phyloP scores from a whole-genome alignment of 1,140 invertebrate genomes.

The Phenacoccus solenopsis region DNA sequence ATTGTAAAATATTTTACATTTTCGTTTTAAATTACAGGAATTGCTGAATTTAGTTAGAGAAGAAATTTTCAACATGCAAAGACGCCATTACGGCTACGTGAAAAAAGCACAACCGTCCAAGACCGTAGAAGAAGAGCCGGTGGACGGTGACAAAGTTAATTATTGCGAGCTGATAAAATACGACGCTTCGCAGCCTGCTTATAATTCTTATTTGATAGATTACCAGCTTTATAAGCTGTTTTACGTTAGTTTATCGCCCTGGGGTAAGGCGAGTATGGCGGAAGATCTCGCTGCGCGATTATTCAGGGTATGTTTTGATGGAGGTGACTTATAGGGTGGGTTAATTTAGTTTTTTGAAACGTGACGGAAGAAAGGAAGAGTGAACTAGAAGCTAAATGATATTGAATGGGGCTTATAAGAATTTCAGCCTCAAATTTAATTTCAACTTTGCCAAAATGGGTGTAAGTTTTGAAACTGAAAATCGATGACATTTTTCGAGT shows the following conservation, averaged over 20 bases:
- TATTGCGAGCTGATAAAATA: constrained; percentile 50
- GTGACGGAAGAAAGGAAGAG: too few species aligned
- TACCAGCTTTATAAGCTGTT: constrained; percentile 80
- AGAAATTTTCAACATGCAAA: constrained; percentile 49
- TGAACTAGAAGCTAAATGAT: too few species aligned
- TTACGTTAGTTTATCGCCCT: constrained; percentile 72
- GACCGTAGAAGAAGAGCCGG: neutral
- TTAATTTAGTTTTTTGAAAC: too few species aligned
- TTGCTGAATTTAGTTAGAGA: constrained; percentile 55
- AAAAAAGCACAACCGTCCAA: neutral
- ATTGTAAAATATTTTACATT: too few species aligned
- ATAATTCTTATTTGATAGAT: constrained; percentile 79
- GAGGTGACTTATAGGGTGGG: too few species aligned
- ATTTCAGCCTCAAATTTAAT: too few species aligned
- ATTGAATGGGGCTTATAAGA: too few species aligned
- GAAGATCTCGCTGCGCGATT: too few species aligned
- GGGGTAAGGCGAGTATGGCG: constrained; percentile 44
- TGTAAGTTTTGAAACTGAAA: too few species aligned
- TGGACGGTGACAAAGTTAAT: constrained; percentile 25
- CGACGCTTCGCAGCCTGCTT: constrained; percentile 46
- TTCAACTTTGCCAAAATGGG: too few species aligned
- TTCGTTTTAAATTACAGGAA: constrained; percentile 44
- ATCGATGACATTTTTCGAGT: too few species aligned
- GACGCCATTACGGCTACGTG: neutral
- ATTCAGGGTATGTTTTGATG: too few species aligned